Evolutionary conservation across 2,113 vertebrate species (phyloP).

Genomic region (Thryonomys swinderianus): DNA sequence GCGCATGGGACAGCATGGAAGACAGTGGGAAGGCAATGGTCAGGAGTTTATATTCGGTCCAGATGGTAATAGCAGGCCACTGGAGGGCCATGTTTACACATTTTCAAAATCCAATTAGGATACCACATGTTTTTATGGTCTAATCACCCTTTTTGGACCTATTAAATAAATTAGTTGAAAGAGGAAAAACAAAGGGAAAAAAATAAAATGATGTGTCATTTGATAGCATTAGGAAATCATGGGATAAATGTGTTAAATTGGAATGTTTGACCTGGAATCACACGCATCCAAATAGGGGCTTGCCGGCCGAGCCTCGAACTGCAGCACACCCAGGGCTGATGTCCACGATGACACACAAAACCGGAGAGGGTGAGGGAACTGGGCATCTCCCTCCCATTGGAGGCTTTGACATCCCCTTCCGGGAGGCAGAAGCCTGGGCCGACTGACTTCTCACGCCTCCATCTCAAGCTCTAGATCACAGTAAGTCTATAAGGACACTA

Average conservation of each 20-base stretch:
- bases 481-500: conserved; percentile 64
- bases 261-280: conserved; percentile 69
- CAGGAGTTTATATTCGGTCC: conserved; percentile 76
- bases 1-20: neutral
- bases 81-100: conserved; percentile 79
- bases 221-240: conserved; percentile 75
- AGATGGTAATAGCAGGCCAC: conserved; percentile 76
- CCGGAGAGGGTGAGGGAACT: neutral
- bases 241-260: conserved; percentile 75
- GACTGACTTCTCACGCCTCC: conserved; percentile 50
- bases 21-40: conserved; percentile 45
- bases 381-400: neutral
- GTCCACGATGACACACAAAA: conserved; percentile 42
- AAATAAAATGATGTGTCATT: conserved; percentile 76
- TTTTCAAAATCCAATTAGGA: conserved; percentile 81
- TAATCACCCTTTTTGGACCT: conserved; percentile 80
- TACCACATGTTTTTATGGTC: conserved; percentile 80
- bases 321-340: neutral
- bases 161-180: conserved; percentile 81
- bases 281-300: conserved; percentile 67
- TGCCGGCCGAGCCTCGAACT: conserved; percentile 62
- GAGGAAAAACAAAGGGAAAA: conserved; percentile 77
- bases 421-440: conserved; percentile 4
- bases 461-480: conserved; percentile 45
- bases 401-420: neutral